Percentiles rank a stretch among this genome's conserved stretches.
These are phyloP conservation scores for Pyrocephalus nanus DNA, from an alignment of 2,797 vertebrate species.

Conservation along the genomic window DNA sequence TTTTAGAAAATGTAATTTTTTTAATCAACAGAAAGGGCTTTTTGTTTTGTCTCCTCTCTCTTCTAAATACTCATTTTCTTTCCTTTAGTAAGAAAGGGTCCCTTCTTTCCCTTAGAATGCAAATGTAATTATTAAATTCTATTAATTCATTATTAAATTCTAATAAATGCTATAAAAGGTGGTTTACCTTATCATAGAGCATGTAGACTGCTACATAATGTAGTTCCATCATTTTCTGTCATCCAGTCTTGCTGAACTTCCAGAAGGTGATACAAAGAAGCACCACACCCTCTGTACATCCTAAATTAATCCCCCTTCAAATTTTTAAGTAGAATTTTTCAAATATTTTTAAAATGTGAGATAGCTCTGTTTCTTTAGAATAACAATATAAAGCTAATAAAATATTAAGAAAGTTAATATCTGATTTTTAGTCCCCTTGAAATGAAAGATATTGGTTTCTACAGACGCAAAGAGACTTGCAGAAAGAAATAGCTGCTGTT, in stretches of 20 bases:
- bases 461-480: not conserved
- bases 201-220: accelerated
- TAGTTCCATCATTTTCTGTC: too few species aligned
- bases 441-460: not conserved
- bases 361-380: not conserved
- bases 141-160: not conserved
- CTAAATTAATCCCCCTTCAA: not conserved
- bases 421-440: not conserved
- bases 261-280: not conserved
- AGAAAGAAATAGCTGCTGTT: not conserved
- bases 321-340: not conserved
- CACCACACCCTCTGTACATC: not conserved
- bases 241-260: too few species aligned
- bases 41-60: not conserved
- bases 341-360: not conserved
- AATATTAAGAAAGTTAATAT: not conserved
- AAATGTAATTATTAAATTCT: not conserved
- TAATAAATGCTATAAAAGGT: not conserved
- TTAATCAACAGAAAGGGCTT: not conserved
- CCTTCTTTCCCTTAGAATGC: not conserved
- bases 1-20: not conserved
- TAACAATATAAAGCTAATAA: not conserved
- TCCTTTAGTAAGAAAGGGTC: not conserved
- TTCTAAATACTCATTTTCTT: not conserved
- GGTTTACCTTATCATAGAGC: not conserved